Base-by-base conservation (phyloP, 1,140 invertebrate species). In the Drosophila busckii region DNA sequence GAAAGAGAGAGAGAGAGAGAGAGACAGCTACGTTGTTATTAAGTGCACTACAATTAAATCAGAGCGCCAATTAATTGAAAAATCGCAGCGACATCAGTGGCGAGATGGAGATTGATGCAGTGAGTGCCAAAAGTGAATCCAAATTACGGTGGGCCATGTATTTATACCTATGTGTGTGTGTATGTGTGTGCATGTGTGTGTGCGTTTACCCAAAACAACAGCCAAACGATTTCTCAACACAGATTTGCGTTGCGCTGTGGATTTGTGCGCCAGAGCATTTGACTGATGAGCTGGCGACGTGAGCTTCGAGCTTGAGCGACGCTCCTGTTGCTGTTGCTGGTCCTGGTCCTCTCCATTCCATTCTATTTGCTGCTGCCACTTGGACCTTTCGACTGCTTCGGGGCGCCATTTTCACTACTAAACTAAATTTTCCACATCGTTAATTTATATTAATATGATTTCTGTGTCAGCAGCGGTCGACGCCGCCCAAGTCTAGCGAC, bases 401-500 rank as follows among this genome's bases (percentile, higher is more conserved):
- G 23, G 49, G 34, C 46, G 65, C 56, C 71, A 59, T 76, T 86
- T 78, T 86, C 84, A 86, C 84, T 83, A 86, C 84, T 86, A 86
- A 86, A 86, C 84, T 86, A 86, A 86, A 86, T 86, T 86, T 86
- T 86, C 84, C 84, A 83, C 84, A 84, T 86, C 84, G 84, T 86
- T 86, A 86, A 86, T 86, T 86, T 86, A 86, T 86, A 86, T 86
- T 86, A 86, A 86, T 86, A 86, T 83, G 80, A 86, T 86, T 84
- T 86, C 76, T 82, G 78, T 86, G 84, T 86, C 84, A 86, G n/a
- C n/a, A n/a, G 80, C 80, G 68, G 60, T 65, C 76, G 69, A 64
- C 66, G 69, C 65, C 60, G 56, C 40, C 40, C 48, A 58, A 53
- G 69, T 64, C 73, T 80, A 50, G 29, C 60, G 59, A 46, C 16